Base-by-base conservation (phyloP, 2,888 invertebrate genomes). In the Spodoptera picta region DNA sequence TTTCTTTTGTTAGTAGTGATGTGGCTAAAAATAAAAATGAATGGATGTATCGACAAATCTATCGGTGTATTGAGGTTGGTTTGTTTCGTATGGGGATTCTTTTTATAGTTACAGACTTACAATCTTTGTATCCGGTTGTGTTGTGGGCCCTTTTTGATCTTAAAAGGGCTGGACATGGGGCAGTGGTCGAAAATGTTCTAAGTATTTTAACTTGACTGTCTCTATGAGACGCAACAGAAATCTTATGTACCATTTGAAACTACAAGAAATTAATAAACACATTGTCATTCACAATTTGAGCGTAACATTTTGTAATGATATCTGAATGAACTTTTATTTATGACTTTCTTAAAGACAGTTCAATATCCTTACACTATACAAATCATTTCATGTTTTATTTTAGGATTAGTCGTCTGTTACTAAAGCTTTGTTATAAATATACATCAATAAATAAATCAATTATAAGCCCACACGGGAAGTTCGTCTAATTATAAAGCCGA, bases 1-100 rank as follows among this genome's bases (percentile, higher is more conserved):
- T 82, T 81, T 83, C 86, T 84, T 87, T 88, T 87, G 87, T 87
- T 85, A 89, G 86, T 88, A 90, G 90, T 88, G 89, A 72, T 89
- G 90, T 80, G 68, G 73, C 87, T 87, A 90, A 88, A 90, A 87
- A 90, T 91, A 90, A 81, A 79, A 79, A 73, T 81, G 82, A 86
- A 87, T 87, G 83, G 81, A 85, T 71, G 85, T 90, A 87, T 87
- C 83, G 87, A 83, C 77, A 69, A 79, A 83, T 81, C 83, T 83
- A 83, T 86, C 78, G 77, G 71, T 80, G 76, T 85, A 81, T 82
- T 73, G 66, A 69, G 73, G 78, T 82, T 78, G 76, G 77, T 74
- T 55, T 75, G 77, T 81, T 84, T 80, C 80, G 76, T 83, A 79
- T 77, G 59, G 65, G 70, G 43, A 64, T 47, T 76, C 74, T 83